These are phyloP conservation scores for Ursus arctos DNA, from an alignment of 2,113 vertebrate genomes.

Conservation along the genomic window DNA sequence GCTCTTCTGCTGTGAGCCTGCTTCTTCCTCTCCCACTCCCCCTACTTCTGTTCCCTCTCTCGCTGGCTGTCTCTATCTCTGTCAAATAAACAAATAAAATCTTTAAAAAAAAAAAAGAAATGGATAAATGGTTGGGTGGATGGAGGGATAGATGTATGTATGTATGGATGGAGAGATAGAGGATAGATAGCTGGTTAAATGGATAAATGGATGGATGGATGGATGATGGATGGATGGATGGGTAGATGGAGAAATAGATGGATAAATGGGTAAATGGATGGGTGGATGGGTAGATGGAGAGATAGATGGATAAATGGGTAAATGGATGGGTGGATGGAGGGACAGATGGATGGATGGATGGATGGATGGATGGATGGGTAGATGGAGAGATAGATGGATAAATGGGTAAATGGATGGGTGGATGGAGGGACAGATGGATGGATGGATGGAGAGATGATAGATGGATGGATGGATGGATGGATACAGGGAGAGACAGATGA, in stretches of 20 bases:
- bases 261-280: too few relatives aligned
- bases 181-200: too few relatives aligned
- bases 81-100: too few relatives aligned
- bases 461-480: rapidly evolving
- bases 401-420: too few relatives aligned
- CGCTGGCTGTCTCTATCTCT: too few relatives aligned
- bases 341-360: not conserved
- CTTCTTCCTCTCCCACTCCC: too few relatives aligned
- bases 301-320: not conserved
- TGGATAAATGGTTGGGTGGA: too few relatives aligned
- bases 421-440: not conserved
- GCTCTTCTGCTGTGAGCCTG: too few relatives aligned
- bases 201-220: not conserved
- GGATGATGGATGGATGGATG: not conserved
- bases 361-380: not conserved
- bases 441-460: not conserved
- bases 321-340: not conserved
- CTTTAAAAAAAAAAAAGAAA: too few relatives aligned
- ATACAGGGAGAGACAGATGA: not conserved
- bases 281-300: not conserved
- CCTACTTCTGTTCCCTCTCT: too few relatives aligned
- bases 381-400: not conserved
- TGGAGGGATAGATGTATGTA: not conserved
- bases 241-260: rapidly evolving
- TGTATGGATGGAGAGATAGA: not conserved